These are phyloP conservation scores for Bombyx huttoni DNA, from an alignment of 2,888 invertebrate genomes.

Conservation along the genomic window DNA sequence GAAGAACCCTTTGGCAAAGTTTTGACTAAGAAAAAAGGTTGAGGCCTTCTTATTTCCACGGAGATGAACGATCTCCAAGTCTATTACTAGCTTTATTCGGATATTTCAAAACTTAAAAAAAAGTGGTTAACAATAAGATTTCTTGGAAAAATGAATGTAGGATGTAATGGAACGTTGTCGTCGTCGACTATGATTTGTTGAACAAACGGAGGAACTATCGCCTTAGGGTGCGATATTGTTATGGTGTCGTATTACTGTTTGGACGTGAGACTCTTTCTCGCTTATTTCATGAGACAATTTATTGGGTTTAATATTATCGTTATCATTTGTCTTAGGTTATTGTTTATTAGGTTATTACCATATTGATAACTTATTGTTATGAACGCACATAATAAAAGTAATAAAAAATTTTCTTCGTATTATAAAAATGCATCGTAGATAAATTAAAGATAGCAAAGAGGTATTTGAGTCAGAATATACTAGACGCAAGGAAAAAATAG, in stretches of 20 bases:
- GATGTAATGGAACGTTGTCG: conserved; percentile 1
- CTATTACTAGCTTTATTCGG: not conserved
- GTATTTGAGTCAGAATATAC: too few species aligned
- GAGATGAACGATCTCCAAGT: not conserved
- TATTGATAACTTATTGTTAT: too few species aligned
- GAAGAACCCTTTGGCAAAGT: not conserved
- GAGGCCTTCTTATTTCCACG: not conserved
- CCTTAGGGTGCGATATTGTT: conserved; percentile 2
- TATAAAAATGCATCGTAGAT: too few species aligned
- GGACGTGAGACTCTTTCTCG: too few species aligned
- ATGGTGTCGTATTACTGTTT: too few species aligned
- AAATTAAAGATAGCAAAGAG: too few species aligned
- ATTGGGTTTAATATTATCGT: too few species aligned
- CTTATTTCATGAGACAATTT: too few species aligned
- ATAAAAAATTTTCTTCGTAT: too few species aligned
- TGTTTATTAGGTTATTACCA: too few species aligned
- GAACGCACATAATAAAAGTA: too few species aligned
- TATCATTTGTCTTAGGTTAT: too few species aligned
- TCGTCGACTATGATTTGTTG: conserved; percentile 10
- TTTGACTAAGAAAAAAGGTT: not conserved
- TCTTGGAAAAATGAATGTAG: not conserved
- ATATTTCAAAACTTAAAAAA: not conserved
- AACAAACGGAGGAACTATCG: conserved; percentile 14
- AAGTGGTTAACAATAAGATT: not conserved
- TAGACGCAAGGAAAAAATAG: not conserved